Percentiles rank a stretch among this genome's conserved stretches.
phyloP scores from a whole-genome alignment of 2,888 invertebrate genomes.

The Andrena marginata region DNA sequence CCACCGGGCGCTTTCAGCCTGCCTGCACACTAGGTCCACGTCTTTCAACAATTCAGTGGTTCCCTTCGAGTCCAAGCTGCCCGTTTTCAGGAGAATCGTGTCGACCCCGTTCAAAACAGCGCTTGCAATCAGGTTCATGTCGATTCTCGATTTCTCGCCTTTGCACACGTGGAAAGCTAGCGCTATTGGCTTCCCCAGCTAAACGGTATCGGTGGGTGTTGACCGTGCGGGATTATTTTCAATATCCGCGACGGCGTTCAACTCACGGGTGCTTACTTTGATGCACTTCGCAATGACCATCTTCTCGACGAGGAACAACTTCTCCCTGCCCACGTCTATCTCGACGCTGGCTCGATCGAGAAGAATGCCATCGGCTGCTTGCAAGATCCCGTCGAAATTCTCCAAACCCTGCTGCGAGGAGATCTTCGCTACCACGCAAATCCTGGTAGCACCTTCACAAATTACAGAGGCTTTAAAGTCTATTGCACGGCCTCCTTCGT shows the following conservation, averaged over 20 bases:
- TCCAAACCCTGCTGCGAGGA: constrained; percentile 76
- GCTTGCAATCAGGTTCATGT: constrained; percentile 90
- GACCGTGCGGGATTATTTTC: neutral
- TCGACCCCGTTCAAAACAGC: constrained; percentile 91
- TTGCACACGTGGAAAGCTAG: constrained; percentile 88
- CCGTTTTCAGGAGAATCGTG: constrained; percentile 89
- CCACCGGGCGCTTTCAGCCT: constrained; percentile 91
- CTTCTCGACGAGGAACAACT: constrained; percentile 87
- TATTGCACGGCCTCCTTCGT: neutral
- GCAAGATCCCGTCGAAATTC: constrained; percentile 87
- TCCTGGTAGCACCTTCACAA: constrained; percentile 52
- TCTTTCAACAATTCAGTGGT: constrained; percentile 86
- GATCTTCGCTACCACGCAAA: constrained; percentile 72
- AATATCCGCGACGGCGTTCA: neutral
- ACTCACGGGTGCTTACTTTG: constrained; percentile 65
- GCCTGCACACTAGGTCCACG: constrained; percentile 87
- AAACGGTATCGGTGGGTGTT: neutral
- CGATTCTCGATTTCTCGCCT: constrained; percentile 87
- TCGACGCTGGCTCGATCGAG: constrained; percentile 88
- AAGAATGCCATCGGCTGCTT: constrained; percentile 89
- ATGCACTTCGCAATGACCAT: constrained; percentile 85
- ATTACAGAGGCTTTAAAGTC: neutral
- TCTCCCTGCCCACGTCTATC: constrained; percentile 86
- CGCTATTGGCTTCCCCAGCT: constrained; percentile 88
- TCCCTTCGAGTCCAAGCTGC: constrained; percentile 89